Evolutionary conservation across 2,797 vertebrate genomes (phyloP), one percentile per base, ranked within the genome.

Genomic region (Sternotherus odoratus): DNA sequence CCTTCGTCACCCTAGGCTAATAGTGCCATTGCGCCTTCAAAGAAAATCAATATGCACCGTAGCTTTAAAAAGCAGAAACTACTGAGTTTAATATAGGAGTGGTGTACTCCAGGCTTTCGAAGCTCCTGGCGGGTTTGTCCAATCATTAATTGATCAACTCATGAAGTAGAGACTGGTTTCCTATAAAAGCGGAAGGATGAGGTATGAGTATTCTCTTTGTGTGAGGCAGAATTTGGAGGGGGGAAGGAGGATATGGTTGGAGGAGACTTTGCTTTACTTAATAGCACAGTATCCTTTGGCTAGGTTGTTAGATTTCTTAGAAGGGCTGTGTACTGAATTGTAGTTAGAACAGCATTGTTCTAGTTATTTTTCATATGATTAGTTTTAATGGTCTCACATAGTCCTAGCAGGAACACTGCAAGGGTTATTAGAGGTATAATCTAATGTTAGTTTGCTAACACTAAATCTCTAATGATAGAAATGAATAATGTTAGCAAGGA

Each of bases 11-110:
- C n/a, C 21, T 63, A 10, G 48, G 66, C 16, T 50, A 80, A 36
- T 5, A n/a, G 24, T 50, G 46, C 17, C 16, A 57, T 81, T 87
- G 43, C 15, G 50, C 66, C 56, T 79, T 74, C 56, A 56, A 21
- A 28, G 33, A 13, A n/a, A 77, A 43, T 23, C 90, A 93, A 3
- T 24, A 15, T 48, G 12, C 7, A 6, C 5, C 75, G 0, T 3
- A 3, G 5, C 4, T 92, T 89, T 84, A 36, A 36, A 89, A 92
- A 17, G 5, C 30, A 12, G 2, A 79, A 3, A 17, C 56, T 77
- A 28, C 46, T 78, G 23, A 56, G 16, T 6, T 54, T 54, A 63
- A 0, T 8, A 3, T 19, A 8, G 0, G 0, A 5, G 13, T 6
- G 84, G 30, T 49, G 30, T 24, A 4, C 17, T 3, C 4, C 33